Percentiles rank a stretch among this genome's conserved stretches.
These are phyloP conservation scores for Cyrtonyx montezumae DNA, from an alignment of 2,113 vertebrate species.

Conservation along the genomic window DNA sequence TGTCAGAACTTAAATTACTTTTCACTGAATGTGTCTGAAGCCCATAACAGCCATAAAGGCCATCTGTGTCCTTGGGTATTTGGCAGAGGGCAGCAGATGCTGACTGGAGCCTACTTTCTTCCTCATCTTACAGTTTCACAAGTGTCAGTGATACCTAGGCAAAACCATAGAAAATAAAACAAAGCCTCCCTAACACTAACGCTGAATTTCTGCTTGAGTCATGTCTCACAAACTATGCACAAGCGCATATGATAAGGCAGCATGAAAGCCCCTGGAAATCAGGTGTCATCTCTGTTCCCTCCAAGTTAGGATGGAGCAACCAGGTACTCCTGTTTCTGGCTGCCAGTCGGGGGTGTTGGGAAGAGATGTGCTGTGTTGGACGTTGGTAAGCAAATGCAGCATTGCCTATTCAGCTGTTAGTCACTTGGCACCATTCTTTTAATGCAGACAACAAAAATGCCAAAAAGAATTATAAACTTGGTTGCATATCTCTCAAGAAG, in stretches of 20 bases:
- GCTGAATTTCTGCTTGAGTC: neutral
- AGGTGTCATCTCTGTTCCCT: neutral
- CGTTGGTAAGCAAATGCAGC: neutral
- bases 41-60: constrained; percentile 53
- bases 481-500: neutral
- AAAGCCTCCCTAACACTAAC: neutral
- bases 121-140: neutral
- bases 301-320: neutral
- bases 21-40: constrained; percentile 53
- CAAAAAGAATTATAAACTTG: neutral
- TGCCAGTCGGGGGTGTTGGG: neutral
- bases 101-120: neutral
- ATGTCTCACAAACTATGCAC: neutral
- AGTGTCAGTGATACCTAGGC: neutral
- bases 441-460: neutral
- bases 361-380: neutral
- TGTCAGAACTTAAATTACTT: constrained; percentile 67
- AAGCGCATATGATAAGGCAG: neutral
- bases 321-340: neutral
- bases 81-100: neutral
- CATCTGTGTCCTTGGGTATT: constrained; percentile 1
- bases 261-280: neutral
- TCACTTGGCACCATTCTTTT: neutral
- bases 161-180: neutral
- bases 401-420: neutral